Evolutionary conservation across 2,888 invertebrate genomes (phyloP).

Genomic region (Euclidia mi): DNA sequence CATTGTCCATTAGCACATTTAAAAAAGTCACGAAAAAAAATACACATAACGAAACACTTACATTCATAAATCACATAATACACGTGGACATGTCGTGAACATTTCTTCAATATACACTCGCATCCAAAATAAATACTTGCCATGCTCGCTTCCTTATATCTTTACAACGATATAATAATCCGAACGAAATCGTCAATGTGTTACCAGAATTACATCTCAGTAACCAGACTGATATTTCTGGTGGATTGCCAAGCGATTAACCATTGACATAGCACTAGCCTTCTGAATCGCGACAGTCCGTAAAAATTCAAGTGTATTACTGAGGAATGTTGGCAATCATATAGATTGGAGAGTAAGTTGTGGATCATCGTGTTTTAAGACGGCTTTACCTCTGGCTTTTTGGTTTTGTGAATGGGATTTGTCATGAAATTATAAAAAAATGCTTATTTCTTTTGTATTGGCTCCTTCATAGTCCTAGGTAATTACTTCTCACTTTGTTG

Average conservation of each 20-base stretch:
- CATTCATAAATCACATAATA: too few species aligned
- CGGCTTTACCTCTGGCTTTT: neutral
- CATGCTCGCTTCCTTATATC: conserved; percentile 1
- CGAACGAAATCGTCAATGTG: neutral
- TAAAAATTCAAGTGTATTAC: conserved; percentile 27
- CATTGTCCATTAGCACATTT: too few species aligned
- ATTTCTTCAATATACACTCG: neutral
- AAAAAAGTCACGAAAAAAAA: too few species aligned
- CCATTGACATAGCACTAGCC: conserved; percentile 32
- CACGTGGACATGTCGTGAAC: too few species aligned
- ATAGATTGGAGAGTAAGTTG: neutral
- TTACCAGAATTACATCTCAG: conserved; percentile 1
- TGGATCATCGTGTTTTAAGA: neutral
- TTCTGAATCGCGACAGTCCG: conserved; percentile 24
- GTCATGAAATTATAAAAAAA: too few species aligned
- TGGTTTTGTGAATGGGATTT: neutral
- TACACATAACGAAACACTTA: too few species aligned
- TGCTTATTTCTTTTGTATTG: too few species aligned
- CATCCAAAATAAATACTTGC: neutral
- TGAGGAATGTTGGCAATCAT: conserved; percentile 16
- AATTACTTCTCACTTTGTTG: too few species aligned
- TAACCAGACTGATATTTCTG: conserved; percentile 16
- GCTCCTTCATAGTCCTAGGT: too few species aligned
- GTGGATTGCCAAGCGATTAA: conserved; percentile 41
- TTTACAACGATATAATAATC: conserved; percentile 1